Conservation (phyloP, 2,888 invertebrate species). For the Sphinx pinastri region DNA sequence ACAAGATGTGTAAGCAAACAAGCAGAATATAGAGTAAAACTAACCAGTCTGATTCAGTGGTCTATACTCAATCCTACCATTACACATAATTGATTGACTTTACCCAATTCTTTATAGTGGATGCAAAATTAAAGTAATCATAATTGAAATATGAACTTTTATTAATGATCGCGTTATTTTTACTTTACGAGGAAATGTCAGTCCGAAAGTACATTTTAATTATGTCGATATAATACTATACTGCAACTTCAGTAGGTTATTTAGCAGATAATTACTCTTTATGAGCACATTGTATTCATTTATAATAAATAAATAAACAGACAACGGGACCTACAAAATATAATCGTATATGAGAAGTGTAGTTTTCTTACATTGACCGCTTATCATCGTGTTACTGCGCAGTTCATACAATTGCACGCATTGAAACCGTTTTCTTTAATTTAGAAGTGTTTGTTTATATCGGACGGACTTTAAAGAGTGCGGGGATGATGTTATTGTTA, state of each 20-base stretch:
- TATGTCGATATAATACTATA: slow-evolving; percentile 8
- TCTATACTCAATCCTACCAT: too few species aligned
- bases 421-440: slow-evolving; percentile 8
- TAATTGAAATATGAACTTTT: neutral
- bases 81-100: neutral
- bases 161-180: neutral
- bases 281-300: slow-evolving; percentile 33
- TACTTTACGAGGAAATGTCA: slow-evolving; percentile 1
- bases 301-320: slow-evolving; percentile 34
- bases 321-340: slow-evolving; percentile 30
- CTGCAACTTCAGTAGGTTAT: slow-evolving; percentile 1
- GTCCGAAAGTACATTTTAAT: neutral
- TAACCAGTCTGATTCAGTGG: too few species aligned
- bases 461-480: neutral
- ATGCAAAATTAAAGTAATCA: slow-evolving; percentile 3
- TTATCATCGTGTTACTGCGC: slow-evolving; percentile 72
- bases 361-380: slow-evolving; percentile 65
- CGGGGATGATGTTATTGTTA: slow-evolving; percentile 15
- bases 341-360: slow-evolving; percentile 36
- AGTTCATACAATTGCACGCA: slow-evolving; percentile 44
- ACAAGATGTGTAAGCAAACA: too few species aligned
- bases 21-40: too few species aligned
- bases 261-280: slow-evolving; percentile 10
- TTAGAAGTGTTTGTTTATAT: slow-evolving; percentile 20
- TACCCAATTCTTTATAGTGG: neutral